Evolutionary conservation across 1,140 invertebrate species (phyloP).

Genomic region (Pseudomyrmex cubaensis): DNA sequence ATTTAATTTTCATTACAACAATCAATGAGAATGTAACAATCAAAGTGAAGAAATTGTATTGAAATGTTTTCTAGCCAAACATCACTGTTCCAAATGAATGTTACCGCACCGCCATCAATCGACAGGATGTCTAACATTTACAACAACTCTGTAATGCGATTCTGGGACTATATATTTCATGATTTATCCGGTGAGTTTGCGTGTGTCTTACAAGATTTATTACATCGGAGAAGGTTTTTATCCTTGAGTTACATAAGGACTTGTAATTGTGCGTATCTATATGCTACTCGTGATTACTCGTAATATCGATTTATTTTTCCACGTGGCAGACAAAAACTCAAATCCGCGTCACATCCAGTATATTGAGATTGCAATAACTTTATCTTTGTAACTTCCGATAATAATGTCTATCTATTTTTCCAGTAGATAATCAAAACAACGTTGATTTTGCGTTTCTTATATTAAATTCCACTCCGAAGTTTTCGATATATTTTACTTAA

Average conservation of each 20-base stretch:
- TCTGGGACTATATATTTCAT: conserved; percentile 86
- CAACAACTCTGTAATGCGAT: conserved; percentile 85
- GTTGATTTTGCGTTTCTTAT: no score
- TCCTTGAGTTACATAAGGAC: no score
- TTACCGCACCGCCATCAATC: conserved; percentile 68
- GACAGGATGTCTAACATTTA: conserved; percentile 83
- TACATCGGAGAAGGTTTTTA: not conserved
- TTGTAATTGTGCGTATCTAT: no score
- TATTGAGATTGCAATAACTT: no score
- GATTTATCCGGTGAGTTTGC: conserved; percentile 86
- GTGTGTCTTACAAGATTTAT: not conserved
- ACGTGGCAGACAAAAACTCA: no score
- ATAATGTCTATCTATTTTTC: not conserved
- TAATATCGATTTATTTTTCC: no score
- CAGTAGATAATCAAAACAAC: not conserved
- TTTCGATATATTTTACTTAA: no score
- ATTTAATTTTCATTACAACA: not conserved
- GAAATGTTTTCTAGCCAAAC: conserved; percentile 64
- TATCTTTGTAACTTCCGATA: not conserved
- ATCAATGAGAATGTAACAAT: not conserved
- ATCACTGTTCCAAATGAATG: conserved; percentile 75
- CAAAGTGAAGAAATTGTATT: conserved; percentile 55
- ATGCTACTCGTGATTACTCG: no score
- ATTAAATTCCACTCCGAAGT: no score
- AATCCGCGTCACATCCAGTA: no score